Percentiles rank a stretch among this genome's conserved stretches.
These are phyloP conservation scores for Diglossa cyanea DNA, from an alignment of 2,797 vertebrate species.

Conservation along the genomic window DNA sequence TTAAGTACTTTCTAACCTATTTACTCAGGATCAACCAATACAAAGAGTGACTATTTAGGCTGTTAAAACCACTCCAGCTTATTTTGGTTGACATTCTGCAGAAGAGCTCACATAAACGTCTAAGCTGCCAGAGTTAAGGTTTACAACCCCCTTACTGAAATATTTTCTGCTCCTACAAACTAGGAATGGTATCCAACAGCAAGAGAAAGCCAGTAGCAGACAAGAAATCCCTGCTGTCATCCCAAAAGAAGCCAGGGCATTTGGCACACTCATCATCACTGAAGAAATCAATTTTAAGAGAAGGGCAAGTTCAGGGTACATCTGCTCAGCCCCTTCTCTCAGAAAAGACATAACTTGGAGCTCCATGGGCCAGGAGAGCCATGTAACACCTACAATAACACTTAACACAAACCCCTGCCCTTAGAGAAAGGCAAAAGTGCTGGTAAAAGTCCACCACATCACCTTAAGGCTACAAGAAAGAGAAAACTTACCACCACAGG, in stretches of 20 bases:
- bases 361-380: neutral
- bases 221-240: neutral
- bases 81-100: neutral
- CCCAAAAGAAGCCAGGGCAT: neutral
- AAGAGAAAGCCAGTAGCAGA: neutral
- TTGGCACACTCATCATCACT: neutral
- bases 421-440: neutral
- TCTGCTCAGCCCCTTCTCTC: neutral
- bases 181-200: neutral
- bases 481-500: neutral
- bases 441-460: neutral
- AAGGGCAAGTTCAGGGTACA: neutral
- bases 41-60: constrained; percentile 4
- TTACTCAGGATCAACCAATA: neutral
- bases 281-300: neutral
- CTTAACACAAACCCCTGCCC: neutral
- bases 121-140: neutral
- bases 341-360: neutral
- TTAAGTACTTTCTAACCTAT: constrained; percentile 28
- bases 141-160: neutral
- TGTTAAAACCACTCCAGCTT: constrained; percentile 1
- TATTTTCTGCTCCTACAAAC: neutral
- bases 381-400: neutral
- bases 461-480: neutral
- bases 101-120: neutral